Evolutionary conservation across 1,140 invertebrate species (phyloP).

Genomic region (Nixonia krombeini): DNA sequence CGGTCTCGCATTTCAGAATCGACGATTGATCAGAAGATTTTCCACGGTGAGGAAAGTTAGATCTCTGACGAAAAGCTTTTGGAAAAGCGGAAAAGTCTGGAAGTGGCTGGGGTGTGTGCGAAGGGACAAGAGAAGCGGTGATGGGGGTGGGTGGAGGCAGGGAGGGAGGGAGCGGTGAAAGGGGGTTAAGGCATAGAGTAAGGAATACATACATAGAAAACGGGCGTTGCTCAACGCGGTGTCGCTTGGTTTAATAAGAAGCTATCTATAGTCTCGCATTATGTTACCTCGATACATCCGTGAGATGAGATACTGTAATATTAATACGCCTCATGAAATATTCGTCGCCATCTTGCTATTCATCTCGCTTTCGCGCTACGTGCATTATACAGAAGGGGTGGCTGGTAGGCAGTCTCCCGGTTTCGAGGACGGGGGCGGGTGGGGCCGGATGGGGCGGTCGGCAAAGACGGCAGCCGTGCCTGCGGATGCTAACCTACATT

Average conservation of each 20-base stretch:
- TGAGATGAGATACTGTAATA: constrained; percentile 71
- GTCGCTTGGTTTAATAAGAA: constrained; percentile 69
- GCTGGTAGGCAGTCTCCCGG: constrained; percentile 45
- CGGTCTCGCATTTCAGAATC: no score
- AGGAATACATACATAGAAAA: constrained; percentile 45
- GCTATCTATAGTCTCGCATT: constrained; percentile 69
- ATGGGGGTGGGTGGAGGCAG: constrained; percentile 9
- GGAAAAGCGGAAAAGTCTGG: no score
- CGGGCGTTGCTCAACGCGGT: constrained; percentile 59
- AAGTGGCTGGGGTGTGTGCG: no score
- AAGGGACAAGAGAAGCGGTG: no score
- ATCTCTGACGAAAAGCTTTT: no score
- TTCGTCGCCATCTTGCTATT: constrained; percentile 70
- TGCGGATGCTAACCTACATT: constrained; percentile 61
- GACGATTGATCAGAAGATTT: no score
- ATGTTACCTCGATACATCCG: constrained; percentile 71
- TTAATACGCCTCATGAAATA: constrained; percentile 71
- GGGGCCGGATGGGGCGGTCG: constrained; percentile 2
- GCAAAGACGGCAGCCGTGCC: constrained; percentile 30
- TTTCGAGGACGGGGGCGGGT: constrained; percentile 29
- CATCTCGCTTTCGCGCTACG: constrained; percentile 65
- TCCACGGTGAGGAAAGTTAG: no score
- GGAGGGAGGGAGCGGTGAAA: constrained; percentile 23
- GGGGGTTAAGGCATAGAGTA: constrained; percentile 27
- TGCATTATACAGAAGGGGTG: constrained; percentile 62